Evolutionary conservation across 2,113 vertebrate genomes (phyloP).

Genomic region (Megalops atlanticus): DNA sequence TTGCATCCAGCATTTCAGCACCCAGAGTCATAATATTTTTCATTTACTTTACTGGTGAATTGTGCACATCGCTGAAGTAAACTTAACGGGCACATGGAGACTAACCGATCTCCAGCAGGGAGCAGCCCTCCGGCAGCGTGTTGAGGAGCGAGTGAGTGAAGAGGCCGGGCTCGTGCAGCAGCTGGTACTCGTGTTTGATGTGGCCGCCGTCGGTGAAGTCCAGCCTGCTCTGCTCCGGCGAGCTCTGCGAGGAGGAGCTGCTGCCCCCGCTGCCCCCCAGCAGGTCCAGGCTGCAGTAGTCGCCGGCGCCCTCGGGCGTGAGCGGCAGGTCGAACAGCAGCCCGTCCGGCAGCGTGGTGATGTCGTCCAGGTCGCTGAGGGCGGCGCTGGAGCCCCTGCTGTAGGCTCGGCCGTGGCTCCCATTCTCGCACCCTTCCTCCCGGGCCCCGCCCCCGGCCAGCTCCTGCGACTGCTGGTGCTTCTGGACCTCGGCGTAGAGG

Average conservation of each 20-base stretch:
- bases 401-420: constrained; percentile 64
- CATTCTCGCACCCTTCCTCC: constrained; percentile 64
- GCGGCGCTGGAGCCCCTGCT: constrained; percentile 75
- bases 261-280: constrained; percentile 67
- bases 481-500: constrained; percentile 89
- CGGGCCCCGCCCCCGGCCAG: constrained; percentile 40
- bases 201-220: constrained; percentile 72
- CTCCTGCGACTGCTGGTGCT: constrained; percentile 86
- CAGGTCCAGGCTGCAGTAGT: constrained; percentile 80
- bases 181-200: constrained; percentile 83
- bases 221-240: constrained; percentile 78
- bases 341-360: constrained; percentile 76
- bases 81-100: neutral
- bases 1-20: too few species aligned
- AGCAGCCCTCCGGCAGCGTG: constrained; percentile 67
- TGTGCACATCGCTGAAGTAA: too few species aligned
- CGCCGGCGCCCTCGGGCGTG: constrained; percentile 74
- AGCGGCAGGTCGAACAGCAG: constrained; percentile 85
- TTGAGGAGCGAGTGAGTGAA: constrained; percentile 64
- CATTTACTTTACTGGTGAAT: too few species aligned
- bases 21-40: too few species aligned
- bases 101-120: constrained; percentile 79
- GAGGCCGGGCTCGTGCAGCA: constrained; percentile 76
- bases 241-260: constrained; percentile 77
- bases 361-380: constrained; percentile 81